Base-by-base conservation (phyloP, 1,140 invertebrate genomes). In the Cyrtorhinus lividipennis region DNA sequence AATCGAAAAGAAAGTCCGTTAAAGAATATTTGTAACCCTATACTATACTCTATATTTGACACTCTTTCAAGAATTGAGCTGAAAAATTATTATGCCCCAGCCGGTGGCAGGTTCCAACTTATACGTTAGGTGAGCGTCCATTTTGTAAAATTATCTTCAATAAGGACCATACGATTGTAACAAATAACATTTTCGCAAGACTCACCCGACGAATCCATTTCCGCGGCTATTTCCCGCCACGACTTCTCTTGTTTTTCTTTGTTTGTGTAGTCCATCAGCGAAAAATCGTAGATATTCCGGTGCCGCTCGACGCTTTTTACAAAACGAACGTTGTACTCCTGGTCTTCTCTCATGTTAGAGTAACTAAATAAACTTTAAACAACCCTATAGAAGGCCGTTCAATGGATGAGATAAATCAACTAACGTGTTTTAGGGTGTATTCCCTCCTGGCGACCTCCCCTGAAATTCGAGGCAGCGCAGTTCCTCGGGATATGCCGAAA, bases 71-170 rank as follows among this genome's bases (percentile, higher is more conserved):
- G n/a, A n/a, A n/a, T n/a, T n/a, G n/a, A n/a, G n/a, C n/a, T n/a
- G n/a, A n/a, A n/a, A n/a, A n/a, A n/a, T n/a, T n/a, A n/a, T n/a
- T n/a, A n/a, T n/a, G n/a, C n/a, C n/a, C n/a, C n/a, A n/a, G n/a
- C n/a, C n/a, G n/a, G n/a, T n/a, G n/a, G n/a, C n/a, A n/a, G n/a
- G n/a, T n/a, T n/a, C n/a, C n/a, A n/a, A n/a, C n/a, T n/a, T n/a
- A n/a, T n/a, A n/a, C n/a, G n/a, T n/a, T n/a, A n/a, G n/a, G n/a
- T n/a, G n/a, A n/a, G n/a, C n/a, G n/a, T n/a, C n/a, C n/a, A n/a
- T n/a, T n/a, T n/a, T n/a, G 73, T 74, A 66, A 72, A 73, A 59
- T 74, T 71, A 22, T 71, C 68, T 2, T 73, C 73, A 73, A n/a
- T 44, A 62, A 66, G 25, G 25, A 27, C 56, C 18, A 24, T 24